These are phyloP conservation scores for Ichneumoninae sp. DNA, from an alignment of 2,888 invertebrate species.

Conservation along the genomic window DNA sequence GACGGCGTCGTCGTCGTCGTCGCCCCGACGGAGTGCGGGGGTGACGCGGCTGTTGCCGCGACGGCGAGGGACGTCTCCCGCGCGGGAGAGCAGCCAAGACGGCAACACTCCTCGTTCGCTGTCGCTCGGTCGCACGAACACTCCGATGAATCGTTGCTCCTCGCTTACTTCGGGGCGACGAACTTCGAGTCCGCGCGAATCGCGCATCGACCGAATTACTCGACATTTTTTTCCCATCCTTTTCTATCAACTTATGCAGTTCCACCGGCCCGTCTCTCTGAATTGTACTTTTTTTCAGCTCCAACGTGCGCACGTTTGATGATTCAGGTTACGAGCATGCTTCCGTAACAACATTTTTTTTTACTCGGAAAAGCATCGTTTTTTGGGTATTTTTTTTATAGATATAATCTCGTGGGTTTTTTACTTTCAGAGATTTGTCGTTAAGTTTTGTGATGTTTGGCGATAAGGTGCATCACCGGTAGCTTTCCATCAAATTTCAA, in stretches of 20 bases:
- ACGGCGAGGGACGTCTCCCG: slow-evolving; percentile 44
- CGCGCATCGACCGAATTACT: slow-evolving; percentile 71
- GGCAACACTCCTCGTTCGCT: slow-evolving; percentile 38
- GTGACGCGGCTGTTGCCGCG: slow-evolving; percentile 32
- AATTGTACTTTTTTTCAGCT: slow-evolving; percentile 38
- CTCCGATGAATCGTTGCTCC: slow-evolving; percentile 61
- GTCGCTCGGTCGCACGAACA: slow-evolving; percentile 48
- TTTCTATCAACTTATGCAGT: not conserved
- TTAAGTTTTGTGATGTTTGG: not conserved
- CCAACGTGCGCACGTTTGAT: slow-evolving; percentile 47
- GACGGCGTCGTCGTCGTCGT: slow-evolving; percentile 48
- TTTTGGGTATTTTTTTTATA: not conserved
- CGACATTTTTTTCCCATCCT: slow-evolving; percentile 37
- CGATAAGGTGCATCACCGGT: too few relatives aligned
- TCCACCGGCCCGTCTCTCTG: not conserved
- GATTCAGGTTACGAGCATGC: slow-evolving; percentile 56
- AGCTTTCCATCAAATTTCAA: too few relatives aligned
- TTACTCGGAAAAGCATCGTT: not conserved
- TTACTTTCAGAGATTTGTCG: not conserved
- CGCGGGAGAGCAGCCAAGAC: slow-evolving; percentile 46
- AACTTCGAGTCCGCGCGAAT: slow-evolving; percentile 68
- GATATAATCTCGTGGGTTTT: not conserved
- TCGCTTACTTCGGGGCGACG: slow-evolving; percentile 68
- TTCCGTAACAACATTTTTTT: slow-evolving; percentile 36
- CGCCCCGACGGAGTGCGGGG: slow-evolving; percentile 64